Evolutionary conservation across 2,113 vertebrate species (phyloP), one percentile per base, ranked within the genome.

Genomic region (Antidorcas marsupialis): DNA sequence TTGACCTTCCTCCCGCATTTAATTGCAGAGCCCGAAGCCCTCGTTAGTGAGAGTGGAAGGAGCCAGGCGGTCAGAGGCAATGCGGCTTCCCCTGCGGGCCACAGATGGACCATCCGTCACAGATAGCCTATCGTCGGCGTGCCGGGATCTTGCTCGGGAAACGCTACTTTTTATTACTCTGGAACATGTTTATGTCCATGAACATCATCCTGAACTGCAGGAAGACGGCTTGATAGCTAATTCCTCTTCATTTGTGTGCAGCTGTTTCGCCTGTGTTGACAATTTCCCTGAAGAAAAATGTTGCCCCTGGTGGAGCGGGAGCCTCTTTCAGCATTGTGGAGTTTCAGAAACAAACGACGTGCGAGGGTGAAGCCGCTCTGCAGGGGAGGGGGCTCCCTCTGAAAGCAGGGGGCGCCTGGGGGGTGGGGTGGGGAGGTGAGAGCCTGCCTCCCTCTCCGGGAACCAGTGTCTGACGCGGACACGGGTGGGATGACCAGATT

Each of bases 191-290:
- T 79, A 67, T 64, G 81, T 96, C 95, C 87, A 28, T 86, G 95
- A 79, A 92, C 85, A 74, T 83, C 95, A 92, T 79, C 92, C 86
- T 4, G 17, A 89, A 88, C 50, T 62, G 52, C 33, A 95, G 88
- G 96, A 96, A 88, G 94, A 79, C 64, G 50, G 88, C 88, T 82
- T 88, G 57, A 86, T 95, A 98, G 97, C 91, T 96, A 96, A 98
- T 98, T 97, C 96, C 96, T 98, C 97, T 98, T 97, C 52, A 97
- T 98, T 98, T 95, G 94, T 78, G 59, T 79, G 87, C 98, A 98
- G 94, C 97, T 97, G 98, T 94, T 98, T 83, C 85, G 95, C 97
- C 97, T 79, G 96, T 93, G 97, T 85, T 97, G 98, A 98, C 95
- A 98, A 83, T 97, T 95, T 96, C 97, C 94, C 90, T 30, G 55